Percentiles rank a stretch among this genome's conserved stretches.
Conservation (phyloP, 1,140 invertebrate species). For the Phortica variegata region DNA sequence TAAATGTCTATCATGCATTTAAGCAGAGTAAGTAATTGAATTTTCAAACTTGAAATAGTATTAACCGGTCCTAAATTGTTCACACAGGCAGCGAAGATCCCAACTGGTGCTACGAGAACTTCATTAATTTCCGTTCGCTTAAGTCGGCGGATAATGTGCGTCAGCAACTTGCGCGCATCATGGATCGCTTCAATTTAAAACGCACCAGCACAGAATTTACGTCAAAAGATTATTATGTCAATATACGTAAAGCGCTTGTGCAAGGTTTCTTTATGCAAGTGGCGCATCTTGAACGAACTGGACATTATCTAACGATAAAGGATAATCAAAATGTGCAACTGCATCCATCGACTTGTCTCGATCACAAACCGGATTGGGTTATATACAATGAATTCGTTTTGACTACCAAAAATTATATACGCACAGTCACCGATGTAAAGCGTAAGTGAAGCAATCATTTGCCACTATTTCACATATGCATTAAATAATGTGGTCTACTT, state of each 20-base stretch:
- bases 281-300: constrained; percentile 91
- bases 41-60: background rate
- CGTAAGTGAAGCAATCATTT: constrained; percentile 66
- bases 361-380: constrained; percentile 99
- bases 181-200: constrained; percentile 87
- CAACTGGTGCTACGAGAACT: constrained; percentile 99
- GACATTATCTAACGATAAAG: constrained; percentile 98
- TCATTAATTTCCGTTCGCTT: constrained; percentile 96
- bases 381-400: constrained; percentile 99
- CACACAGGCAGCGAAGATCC: constrained; percentile 64
- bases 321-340: constrained; percentile 99
- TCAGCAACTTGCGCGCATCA: constrained; percentile 68
- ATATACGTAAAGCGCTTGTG: constrained; percentile 96
- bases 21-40: constrained; percentile 93
- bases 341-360: constrained; percentile 97
- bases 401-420: constrained; percentile 99
- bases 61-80: background rate
- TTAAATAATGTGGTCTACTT: constrained; percentile 1
- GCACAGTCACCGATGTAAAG: constrained; percentile 98
- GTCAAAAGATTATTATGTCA: constrained; percentile 97
- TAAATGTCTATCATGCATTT: constrained; percentile 99
- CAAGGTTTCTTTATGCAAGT: constrained; percentile 99
- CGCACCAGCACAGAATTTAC: constrained; percentile 97
- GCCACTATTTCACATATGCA: background rate
- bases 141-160: constrained; percentile 78